Conservation (phyloP, 1,140 invertebrate species). For the Ganaspis sp. region DNA sequence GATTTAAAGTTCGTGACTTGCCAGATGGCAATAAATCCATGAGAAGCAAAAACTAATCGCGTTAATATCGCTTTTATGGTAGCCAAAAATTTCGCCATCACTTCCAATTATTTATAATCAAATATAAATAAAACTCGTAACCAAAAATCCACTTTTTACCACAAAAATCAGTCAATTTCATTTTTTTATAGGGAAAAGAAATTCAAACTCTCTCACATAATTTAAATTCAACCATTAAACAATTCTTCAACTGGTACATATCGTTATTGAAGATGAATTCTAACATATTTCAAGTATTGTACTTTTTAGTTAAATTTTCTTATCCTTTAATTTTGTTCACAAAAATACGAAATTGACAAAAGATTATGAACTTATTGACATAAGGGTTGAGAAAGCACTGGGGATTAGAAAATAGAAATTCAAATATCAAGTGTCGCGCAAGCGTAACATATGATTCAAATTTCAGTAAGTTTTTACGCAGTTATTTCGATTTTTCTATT, state of each 20-base stretch:
- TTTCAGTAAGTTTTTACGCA: too few species aligned
- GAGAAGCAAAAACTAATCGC: constrained; percentile 85
- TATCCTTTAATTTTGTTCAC: background rate
- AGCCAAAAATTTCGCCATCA: constrained; percentile 84
- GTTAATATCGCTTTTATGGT: constrained; percentile 89
- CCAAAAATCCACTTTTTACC: background rate
- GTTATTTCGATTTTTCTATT: too few species aligned
- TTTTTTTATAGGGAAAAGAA: background rate
- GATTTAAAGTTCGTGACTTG: constrained; percentile 86
- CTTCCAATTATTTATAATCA: background rate
- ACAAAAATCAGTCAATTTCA: constrained; percentile 14
- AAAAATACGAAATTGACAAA: background rate
- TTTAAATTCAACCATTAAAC: background rate
- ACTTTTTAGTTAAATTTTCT: too few species aligned
- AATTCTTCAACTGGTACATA: background rate
- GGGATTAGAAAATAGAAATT: background rate
- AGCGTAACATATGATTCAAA: background rate
- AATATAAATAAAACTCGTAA: background rate
- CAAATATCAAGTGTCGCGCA: constrained; percentile 12
- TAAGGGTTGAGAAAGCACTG: constrained; percentile 13
- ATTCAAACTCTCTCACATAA: background rate
- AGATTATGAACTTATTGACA: background rate
- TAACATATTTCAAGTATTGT: background rate
- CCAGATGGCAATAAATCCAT: constrained; percentile 89
- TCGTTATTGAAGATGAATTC: background rate